phyloP scores from a whole-genome alignment of 2,113 vertebrate species.

The Forbesichthys papilliferus region DNA sequence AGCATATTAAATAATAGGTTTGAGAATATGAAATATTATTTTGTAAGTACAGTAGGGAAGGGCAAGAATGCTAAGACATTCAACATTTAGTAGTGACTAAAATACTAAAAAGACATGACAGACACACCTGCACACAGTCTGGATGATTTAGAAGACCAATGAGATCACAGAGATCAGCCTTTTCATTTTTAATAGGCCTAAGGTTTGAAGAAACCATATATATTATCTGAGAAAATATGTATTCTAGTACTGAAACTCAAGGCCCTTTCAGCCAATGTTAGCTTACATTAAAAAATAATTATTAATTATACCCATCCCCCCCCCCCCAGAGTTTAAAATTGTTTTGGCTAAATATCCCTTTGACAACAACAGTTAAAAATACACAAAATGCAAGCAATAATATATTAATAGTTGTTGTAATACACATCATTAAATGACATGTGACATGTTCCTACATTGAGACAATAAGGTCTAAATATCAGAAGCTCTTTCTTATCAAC shows the following conservation, averaged over 20 bases:
- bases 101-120: not conserved
- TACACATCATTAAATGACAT: too few relatives aligned
- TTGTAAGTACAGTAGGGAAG: too few relatives aligned
- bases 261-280: not conserved
- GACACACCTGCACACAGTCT: not conserved
- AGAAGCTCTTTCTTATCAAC: not conserved
- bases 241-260: not conserved
- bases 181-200: slow-evolving; percentile 18
- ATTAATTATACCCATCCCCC: not conserved
- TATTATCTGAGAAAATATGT: slow-evolving; percentile 1
- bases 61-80: not conserved
- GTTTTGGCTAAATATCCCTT: not conserved
- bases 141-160: slow-evolving; percentile 30
- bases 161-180: slow-evolving; percentile 36
- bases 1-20: too few relatives aligned
- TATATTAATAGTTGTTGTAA: too few relatives aligned
- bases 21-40: too few relatives aligned
- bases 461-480: not conserved
- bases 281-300: not conserved
- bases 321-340: not conserved
- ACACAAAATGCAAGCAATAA: not conserved
- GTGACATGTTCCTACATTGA: too few relatives aligned
- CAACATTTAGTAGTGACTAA: not conserved
- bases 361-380: not conserved
- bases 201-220: slow-evolving; percentile 27